Conservation (phyloP, 2,113 vertebrate species). For the Chloropsis hardwickii region DNA sequence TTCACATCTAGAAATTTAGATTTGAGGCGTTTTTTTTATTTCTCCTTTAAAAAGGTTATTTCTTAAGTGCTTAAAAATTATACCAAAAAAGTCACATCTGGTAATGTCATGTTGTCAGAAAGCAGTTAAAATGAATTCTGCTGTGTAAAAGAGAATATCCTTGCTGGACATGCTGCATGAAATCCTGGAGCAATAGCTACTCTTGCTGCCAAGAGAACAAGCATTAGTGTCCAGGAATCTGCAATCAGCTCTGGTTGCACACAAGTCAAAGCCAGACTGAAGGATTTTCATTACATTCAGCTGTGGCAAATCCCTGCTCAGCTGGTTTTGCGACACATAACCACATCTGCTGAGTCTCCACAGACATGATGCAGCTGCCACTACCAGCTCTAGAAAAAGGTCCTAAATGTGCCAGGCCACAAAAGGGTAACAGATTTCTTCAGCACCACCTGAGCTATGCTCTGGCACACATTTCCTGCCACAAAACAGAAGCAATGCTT, state of each 20-base stretch:
- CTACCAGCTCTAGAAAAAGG: background rate
- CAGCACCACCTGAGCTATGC: background rate
- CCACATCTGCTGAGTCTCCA: constrained; percentile 33
- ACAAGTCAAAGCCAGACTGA: background rate
- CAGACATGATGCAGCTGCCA: background rate
- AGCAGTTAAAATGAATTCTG: background rate
- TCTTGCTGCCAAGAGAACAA: background rate
- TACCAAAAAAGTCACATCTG: background rate
- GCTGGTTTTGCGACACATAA: background rate
- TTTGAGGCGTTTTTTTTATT: background rate
- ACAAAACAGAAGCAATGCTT: background rate
- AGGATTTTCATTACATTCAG: constrained; percentile 35
- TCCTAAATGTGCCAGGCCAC: background rate
- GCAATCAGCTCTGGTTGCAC: background rate
- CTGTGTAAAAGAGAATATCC: background rate
- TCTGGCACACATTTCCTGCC: background rate
- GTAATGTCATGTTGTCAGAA: background rate
- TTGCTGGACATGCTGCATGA: background rate
- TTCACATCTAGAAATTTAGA: background rate
- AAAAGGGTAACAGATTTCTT: background rate
- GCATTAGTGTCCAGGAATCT: constrained; percentile 2
- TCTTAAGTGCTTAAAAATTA: background rate
- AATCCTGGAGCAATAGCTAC: background rate
- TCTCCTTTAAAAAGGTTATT: background rate
- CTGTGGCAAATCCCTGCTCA: constrained; percentile 15